phyloP scores from a whole-genome alignment of 2,797 vertebrate genomes.

The Pangasius sanitwongsei region DNA sequence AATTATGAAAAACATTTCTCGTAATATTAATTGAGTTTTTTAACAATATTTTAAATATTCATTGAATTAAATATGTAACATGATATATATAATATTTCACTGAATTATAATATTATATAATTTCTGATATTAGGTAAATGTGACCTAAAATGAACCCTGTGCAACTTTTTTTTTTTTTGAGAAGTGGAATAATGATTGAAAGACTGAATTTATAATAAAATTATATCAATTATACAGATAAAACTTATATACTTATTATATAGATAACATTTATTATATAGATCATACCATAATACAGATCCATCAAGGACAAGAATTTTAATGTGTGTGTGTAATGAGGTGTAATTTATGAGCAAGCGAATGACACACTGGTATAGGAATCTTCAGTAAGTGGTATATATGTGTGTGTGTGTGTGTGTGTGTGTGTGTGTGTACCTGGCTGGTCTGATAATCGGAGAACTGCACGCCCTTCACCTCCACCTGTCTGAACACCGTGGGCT shows the following conservation, averaged over 20 bases:
- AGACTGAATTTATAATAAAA: background rate
- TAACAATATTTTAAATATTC: too few relatives aligned
- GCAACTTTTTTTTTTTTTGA: too few relatives aligned
- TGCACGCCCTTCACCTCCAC: conserved; percentile 76
- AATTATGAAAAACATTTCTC: too few relatives aligned
- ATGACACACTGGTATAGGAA: too few relatives aligned
- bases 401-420: background rate
- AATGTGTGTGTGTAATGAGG: background rate
- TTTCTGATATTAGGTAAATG: background rate
- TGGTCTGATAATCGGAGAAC: conserved; percentile 72
- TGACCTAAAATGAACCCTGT: background rate
- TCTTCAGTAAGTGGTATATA: background rate
- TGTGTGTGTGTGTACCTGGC: conserved; percentile 66
- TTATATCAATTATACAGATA: background rate
- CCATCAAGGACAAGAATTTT: background rate
- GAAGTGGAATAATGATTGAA: background rate
- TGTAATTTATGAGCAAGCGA: too few relatives aligned
- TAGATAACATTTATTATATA: too few relatives aligned
- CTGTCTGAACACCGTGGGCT: conserved; percentile 74
- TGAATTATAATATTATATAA: background rate
- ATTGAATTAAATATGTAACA: too few relatives aligned
- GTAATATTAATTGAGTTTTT: too few relatives aligned
- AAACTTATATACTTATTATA: too few relatives aligned
- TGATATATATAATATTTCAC: too few relatives aligned
- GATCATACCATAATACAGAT: background rate